Evolutionary conservation across 2,888 invertebrate species (phyloP), one percentile per base, ranked within the genome.

Genomic region (Mythimna lalbum): DNA sequence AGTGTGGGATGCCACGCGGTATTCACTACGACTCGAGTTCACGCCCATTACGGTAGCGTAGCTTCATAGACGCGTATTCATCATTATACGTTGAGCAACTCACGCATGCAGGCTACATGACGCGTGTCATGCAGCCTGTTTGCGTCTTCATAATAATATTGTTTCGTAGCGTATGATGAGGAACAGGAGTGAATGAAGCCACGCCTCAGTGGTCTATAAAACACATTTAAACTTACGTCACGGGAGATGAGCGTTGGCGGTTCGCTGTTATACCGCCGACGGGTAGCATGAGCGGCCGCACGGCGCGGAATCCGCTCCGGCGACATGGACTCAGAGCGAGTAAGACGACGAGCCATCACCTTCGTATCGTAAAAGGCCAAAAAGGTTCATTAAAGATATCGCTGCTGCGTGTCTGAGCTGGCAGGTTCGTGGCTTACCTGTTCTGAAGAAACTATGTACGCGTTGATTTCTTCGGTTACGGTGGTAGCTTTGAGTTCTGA

Each of bases 321-420:
- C 10, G 73, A 55, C 27, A 17, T 6, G 0, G 76, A 76, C 5
- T n/a, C 6, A 1, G 60, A 60, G 12, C 75, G 75, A 7, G 31
- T 47, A 10, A n/a, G 55, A 17, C 1, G 59, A 9, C 17, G 36
- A 12, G 0, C 27, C 14, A 21, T 23, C 33, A 71, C 56, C 73
- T 76, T 76, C 7, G 27, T 27, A 56, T 14, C 43, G 60, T 60
- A 49, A n/a, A 68, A 68, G 43, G 7, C 53, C n/a, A 75, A 60
- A 56, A 17, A 39, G 23, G 0, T 31, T 56, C 33, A 69, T n/a
- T 62, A 62, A 56, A 27, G 12, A 52, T 31, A 52, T 53, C 47
- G 57, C 52, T 21, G 21, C 14, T 10, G 36, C 50, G 27, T 19
- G 39, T 21, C 47, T 21, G 23, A 74, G 21, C 12, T 56, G n/a